Evolutionary conservation across 2,797 vertebrate species (phyloP), one percentile per base, ranked within the genome.

Genomic region (Gymnodraco acuticeps): DNA sequence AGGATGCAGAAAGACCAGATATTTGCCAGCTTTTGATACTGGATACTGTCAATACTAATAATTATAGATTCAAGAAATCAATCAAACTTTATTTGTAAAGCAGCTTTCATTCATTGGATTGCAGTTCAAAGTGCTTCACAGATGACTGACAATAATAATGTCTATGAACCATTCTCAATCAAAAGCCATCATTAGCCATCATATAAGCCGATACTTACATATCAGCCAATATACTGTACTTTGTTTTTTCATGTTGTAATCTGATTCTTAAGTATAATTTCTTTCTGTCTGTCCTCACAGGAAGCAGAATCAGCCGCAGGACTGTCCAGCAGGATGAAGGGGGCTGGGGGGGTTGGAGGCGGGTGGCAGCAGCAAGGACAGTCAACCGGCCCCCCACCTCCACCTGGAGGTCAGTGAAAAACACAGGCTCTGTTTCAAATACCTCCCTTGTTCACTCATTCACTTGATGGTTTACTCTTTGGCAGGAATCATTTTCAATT

Each of bases 301-400:
- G 93, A 94, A 65, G 43, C 38, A 3, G 91, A 93, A 47, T 82
- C 80, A 3, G 83, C 82, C 45, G 85, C 80, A 7, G 85, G 55
- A 43, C 79, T 94, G 47, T 89, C 89, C 51, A 73, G 80, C 51
- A 85, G 93, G 83, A 88, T 94, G 84, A 89, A 89, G 62, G 93
- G 93, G 0, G 91, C 75, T 0, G 92, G 93, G 1, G 92, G 92
- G 48, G 90, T 94, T 5, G 90, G 92, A 72, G 87, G 81, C 0
- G 84, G 71, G 0, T 92, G 88, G 89, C 75, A 87, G 19, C 79
- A 89, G 68, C 66, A 88, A 19, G 82, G 71, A 3, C 74, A 45
- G 3, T 73, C 89, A 51, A 47, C 64, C 0, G 81, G 90, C 33
- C 90, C 90, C 43, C 88, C 87, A 4, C 92, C 87, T 61, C 92